Base-by-base conservation (phyloP, 1,140 invertebrate species). In the Macrobrachium rosenbergii region DNA sequence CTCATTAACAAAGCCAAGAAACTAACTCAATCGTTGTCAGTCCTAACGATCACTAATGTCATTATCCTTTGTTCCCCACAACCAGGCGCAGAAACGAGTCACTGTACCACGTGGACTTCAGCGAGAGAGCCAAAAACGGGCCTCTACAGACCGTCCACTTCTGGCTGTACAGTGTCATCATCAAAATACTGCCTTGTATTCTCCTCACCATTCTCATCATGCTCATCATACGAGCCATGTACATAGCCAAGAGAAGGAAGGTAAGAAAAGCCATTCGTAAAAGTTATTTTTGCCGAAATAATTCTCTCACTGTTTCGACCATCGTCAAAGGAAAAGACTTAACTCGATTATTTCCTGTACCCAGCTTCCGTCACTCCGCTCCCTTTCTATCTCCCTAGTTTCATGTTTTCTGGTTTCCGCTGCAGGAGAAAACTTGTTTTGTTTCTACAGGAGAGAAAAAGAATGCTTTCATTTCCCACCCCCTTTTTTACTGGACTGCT, bases 161-260 rank as follows among this genome's bases (percentile, higher is more conserved):
- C 91, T 98, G 96, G 96, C 94, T 97, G 43, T 96, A 97, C 91
- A 96, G 95, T 3, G 95, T 98, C 5, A 93, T 97, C 23, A 95
- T 97, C 11, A 98, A 98, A 91, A 92, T 98, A 0, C 90, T 98
- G 5, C 97, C 97, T 0, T 98, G 97, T 90, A 92, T 95, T 6
- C 94, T 96, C n/a, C 92, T 98, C 10, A 97, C 96, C 0, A 92
- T 96, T 11, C 96, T 98, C 78, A 97, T 95, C 90, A 92, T 95
- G 16, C 95, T 96, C 91, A 93, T 98, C 2, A 96, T 98, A 81
- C 93, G 94, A 90, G 91, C 91, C 8, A 86, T 91, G 23, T 89
- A 90, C 58, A 83, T 80, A 17, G 83, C 86, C 43, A 88, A 90
- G 64, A 69, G 77, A 23, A 77, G 87, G 11, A 88, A 88, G 77